A percentile compares a stretch with the other conserved stretches of the same genome.
phyloP scores from a whole-genome alignment of 1,140 invertebrate genomes.

The Drosophila setifemur region DNA sequence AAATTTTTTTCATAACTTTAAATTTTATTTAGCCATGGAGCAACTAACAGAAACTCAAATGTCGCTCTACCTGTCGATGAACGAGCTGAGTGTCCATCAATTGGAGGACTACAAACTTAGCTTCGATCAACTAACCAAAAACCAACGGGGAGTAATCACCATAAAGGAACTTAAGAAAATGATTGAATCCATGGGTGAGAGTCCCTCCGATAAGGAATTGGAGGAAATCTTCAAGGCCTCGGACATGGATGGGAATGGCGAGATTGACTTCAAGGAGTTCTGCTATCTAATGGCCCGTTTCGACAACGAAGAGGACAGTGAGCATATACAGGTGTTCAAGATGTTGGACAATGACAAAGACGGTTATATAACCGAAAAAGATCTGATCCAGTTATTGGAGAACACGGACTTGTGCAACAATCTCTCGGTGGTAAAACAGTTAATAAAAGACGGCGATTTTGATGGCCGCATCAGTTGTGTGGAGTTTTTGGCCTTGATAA shows the following conservation, averaged over 20 bases:
- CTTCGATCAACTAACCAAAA: constrained; percentile 5
- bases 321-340: constrained; percentile 81
- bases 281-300: constrained; percentile 45
- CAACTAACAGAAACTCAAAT: not conserved
- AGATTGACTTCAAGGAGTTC: constrained; percentile 76
- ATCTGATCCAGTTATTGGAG: constrained; percentile 96
- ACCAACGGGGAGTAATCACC: constrained; percentile 2
- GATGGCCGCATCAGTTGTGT: constrained; percentile 94
- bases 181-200: constrained; percentile 67
- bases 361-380: constrained; percentile 93
- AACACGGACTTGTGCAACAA: not conserved
- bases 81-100: not conserved
- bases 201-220: constrained; percentile 72
- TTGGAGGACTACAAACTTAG: constrained; percentile 2
- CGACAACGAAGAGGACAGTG: constrained; percentile 44
- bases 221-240: constrained; percentile 81
- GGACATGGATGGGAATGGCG: constrained; percentile 79
- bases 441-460: constrained; percentile 88
- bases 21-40: not conserved
- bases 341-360: constrained; percentile 97
- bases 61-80: not conserved
- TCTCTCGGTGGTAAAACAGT: not conserved
- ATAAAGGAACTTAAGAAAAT: constrained; percentile 64
- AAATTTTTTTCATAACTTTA: not conserved
- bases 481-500: constrained; percentile 73